Conservation (phyloP, 1,140 invertebrate genomes). For the Proctacanthus coquilletti region DNA sequence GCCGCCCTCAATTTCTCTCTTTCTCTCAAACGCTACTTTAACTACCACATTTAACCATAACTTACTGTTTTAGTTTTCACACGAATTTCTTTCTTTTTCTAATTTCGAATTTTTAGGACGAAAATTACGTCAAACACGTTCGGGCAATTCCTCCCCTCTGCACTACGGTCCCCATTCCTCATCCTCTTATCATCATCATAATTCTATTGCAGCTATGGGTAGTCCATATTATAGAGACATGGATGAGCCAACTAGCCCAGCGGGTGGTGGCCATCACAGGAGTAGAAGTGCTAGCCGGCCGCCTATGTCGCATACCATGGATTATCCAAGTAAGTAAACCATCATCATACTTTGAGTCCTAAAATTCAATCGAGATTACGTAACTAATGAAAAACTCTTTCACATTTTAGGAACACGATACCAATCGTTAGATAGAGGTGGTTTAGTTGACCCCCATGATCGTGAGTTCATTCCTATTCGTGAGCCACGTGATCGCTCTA, state of each 20-base stretch:
- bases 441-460: constrained; percentile 44
- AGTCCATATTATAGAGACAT: constrained; percentile 53
- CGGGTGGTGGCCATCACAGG: constrained; percentile 46
- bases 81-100: neutral
- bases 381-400: neutral
- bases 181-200: constrained; percentile 39
- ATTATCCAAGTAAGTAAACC: constrained; percentile 27
- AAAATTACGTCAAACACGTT: constrained; percentile 35
- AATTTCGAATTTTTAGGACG: constrained; percentile 16
- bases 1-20: too few species aligned
- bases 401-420: constrained; percentile 38
- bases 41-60: too few species aligned
- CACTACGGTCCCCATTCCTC: constrained; percentile 32
- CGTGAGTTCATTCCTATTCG: constrained; percentile 69
- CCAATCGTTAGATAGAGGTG: constrained; percentile 58
- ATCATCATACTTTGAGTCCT: neutral
- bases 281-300: constrained; percentile 43
- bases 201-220: constrained; percentile 35
- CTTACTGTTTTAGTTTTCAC: neutral
- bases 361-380: too few species aligned
- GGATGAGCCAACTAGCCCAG: constrained; percentile 56
- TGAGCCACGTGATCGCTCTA: constrained; percentile 45
- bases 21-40: too few species aligned
- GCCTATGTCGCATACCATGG: constrained; percentile 33
- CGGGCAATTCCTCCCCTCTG: constrained; percentile 42